Evolutionary conservation across 23 tunicate species (phyloP).

Genomic region (Botrylloides violaceus): DNA sequence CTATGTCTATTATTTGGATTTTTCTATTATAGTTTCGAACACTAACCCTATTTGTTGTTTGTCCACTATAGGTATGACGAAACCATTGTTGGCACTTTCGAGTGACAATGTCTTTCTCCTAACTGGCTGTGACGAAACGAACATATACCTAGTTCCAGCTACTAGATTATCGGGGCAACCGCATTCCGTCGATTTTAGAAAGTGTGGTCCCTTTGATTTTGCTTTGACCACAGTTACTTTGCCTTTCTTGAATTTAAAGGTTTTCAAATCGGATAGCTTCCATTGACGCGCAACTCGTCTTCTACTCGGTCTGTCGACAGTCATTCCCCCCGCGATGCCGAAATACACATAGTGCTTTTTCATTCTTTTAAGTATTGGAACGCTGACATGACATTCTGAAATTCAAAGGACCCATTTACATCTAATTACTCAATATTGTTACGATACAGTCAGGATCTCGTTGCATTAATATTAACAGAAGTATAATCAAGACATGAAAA

Average conservation of each 20-base stretch:
- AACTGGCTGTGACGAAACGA: background rate
- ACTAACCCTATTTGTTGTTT: background rate
- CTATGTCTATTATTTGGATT: background rate
- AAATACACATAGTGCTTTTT: background rate
- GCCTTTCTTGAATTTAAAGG: slow-evolving; percentile 3
- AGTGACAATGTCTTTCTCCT: background rate
- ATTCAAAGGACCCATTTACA: too few species aligned
- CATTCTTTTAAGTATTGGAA: background rate
- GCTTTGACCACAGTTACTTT: background rate
- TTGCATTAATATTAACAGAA: background rate
- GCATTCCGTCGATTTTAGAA: background rate
- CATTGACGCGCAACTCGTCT: background rate
- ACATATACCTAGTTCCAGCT: background rate
- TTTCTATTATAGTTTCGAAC: background rate
- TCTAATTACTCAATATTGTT: too few species aligned
- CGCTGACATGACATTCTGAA: background rate
- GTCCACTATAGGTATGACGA: background rate
- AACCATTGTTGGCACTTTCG: background rate
- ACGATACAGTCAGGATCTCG: background rate
- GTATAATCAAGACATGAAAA: too few species aligned
- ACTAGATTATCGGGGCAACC: background rate
- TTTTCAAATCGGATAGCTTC: slow-evolving; percentile 10
- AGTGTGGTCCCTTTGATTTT: background rate
- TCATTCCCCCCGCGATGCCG: background rate
- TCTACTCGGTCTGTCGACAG: background rate